Percentiles rank a stretch among this genome's conserved stretches.
phyloP scores from a whole-genome alignment of 64 coral and sea anemone species.

The Actinia tenebrosa region DNA sequence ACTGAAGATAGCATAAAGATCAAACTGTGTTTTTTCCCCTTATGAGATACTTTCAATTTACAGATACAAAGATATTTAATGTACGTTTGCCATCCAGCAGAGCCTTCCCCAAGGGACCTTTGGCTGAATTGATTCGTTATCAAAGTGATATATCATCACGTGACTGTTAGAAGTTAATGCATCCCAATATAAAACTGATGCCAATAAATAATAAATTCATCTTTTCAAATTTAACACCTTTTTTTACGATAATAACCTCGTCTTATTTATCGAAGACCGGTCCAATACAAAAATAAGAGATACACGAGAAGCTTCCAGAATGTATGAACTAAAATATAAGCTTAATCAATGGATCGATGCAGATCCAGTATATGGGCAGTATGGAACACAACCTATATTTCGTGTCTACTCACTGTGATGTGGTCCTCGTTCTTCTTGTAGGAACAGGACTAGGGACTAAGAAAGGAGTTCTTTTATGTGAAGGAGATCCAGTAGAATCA shows the following conservation, averaged over 20 bases:
- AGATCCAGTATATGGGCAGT: no score
- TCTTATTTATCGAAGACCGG: background rate
- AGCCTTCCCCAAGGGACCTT: no score
- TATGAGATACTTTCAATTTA: no score
- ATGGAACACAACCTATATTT: background rate
- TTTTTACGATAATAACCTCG: background rate
- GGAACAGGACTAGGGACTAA: constrained; percentile 79
- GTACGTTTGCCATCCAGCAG: no score
- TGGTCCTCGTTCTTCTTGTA: constrained; percentile 87
- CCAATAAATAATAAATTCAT: background rate
- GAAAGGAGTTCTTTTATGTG: constrained; percentile 51
- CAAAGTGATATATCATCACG: no score
- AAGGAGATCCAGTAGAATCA: constrained; percentile 24
- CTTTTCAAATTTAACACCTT: background rate
- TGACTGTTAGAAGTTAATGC: background rate
- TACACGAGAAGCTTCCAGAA: background rate
- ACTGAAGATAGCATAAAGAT: no score
- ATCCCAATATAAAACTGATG: background rate
- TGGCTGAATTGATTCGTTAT: no score
- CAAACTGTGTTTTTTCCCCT: no score
- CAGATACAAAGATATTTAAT: no score
- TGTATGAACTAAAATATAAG: background rate
- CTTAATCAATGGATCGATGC: no score
- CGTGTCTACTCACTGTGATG: constrained; percentile 77
- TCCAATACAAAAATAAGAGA: background rate